Percentiles rank a stretch among this genome's conserved stretches.
These are phyloP conservation scores for Pseudobourletiella spinata DNA, from an alignment of 1,140 invertebrate genomes.

Conservation along the genomic window DNA sequence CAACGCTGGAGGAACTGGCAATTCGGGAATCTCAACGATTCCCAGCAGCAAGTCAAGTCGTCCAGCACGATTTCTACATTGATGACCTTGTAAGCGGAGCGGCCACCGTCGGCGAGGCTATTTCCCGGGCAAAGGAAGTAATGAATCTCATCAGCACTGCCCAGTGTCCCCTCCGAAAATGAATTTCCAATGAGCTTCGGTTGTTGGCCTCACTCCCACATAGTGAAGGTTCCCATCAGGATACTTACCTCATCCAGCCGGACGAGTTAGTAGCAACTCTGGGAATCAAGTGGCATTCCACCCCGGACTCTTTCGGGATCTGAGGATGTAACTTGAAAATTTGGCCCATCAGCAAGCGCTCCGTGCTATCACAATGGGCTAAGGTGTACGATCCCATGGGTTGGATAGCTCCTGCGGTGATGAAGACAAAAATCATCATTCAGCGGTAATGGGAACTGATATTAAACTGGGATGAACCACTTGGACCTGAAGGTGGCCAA, in stretches of 20 bases:
- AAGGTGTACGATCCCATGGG: conserved; percentile 17
- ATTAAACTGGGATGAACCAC: background rate
- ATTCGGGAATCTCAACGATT: conserved; percentile 36
- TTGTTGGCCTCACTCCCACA: background rate
- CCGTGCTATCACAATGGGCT: conserved; percentile 3
- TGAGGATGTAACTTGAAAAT: conserved; percentile 21
- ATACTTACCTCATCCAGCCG: too few species aligned
- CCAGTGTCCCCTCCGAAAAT: conserved; percentile 7
- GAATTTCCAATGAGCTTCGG: background rate
- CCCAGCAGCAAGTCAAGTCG: background rate
- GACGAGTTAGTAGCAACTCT: too few species aligned
- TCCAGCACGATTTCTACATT: conserved; percentile 8
- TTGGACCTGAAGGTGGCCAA: too few species aligned
- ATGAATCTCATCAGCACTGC: background rate
- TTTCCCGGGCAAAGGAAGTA: conserved; percentile 19
- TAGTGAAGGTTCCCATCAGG: too few species aligned
- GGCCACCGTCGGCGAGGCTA: conserved; percentile 18
- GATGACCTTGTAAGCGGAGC: conserved; percentile 6
- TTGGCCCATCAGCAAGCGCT: conserved; percentile 25
- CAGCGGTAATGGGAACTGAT: conserved; percentile 29
- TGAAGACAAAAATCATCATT: conserved; percentile 38
- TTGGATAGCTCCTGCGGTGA: conserved; percentile 24
- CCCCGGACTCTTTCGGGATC: conserved; percentile 30
- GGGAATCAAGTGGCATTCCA: conserved; percentile 1
- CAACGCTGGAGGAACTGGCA: conserved; percentile 38